Conservation (phyloP, 2,113 vertebrate species). For the Trinectes maculatus region DNA sequence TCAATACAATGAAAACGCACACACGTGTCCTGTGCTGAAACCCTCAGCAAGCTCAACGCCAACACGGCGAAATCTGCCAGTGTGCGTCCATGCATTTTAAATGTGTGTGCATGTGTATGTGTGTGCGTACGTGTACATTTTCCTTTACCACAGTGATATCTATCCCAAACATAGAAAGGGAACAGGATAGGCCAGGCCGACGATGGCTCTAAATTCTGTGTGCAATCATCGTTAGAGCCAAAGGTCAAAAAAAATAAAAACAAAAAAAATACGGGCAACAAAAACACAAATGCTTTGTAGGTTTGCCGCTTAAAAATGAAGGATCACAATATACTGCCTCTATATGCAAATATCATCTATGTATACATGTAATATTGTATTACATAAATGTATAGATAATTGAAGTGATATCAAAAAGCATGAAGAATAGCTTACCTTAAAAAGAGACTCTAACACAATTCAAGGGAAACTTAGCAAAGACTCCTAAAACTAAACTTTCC, state of each 20-base stretch:
- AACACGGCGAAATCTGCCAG: constrained; percentile 60
- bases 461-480: constrained; percentile 78
- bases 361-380: constrained; percentile 79
- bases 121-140: constrained; percentile 12
- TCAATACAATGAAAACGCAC: constrained; percentile 39
- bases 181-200: constrained; percentile 70
- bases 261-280: constrained; percentile 48
- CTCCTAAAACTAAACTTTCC: constrained; percentile 76
- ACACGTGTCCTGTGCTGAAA: constrained; percentile 44
- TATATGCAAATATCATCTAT: constrained; percentile 80
- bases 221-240: constrained; percentile 72
- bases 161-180: constrained; percentile 71
- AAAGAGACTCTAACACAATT: constrained; percentile 80
- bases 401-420: constrained; percentile 69
- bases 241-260: constrained; percentile 44
- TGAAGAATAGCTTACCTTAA: constrained; percentile 77
- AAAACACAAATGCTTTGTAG: constrained; percentile 60
- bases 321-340: constrained; percentile 78
- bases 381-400: constrained; percentile 78
- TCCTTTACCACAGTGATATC: constrained; percentile 79
- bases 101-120: constrained; percentile 19
- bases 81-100: constrained; percentile 24
- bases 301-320: constrained; percentile 71
- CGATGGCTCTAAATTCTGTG: constrained; percentile 77
- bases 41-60: constrained; percentile 42